Evolutionary conservation across 1,140 invertebrate genomes (phyloP), one percentile per base, ranked within the genome.

Genomic region (Heliconius hewitsoni): DNA sequence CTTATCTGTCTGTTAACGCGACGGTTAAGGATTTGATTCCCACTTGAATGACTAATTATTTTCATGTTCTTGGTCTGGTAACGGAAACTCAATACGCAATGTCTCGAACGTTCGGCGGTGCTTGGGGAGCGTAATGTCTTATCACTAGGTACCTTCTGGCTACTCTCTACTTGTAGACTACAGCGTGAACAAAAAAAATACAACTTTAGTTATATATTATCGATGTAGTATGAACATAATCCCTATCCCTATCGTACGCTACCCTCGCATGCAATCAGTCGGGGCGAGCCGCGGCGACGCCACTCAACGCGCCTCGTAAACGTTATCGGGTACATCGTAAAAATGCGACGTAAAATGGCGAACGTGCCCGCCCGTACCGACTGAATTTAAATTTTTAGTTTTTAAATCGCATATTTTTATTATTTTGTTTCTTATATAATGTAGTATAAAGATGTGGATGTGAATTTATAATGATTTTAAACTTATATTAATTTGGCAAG

Each of bases 251-350:
- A 87, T 16, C 52, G 70, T 79, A 73, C 81, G 85, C 82, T 86
- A 84, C 89, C 84, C 87, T 88, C 84, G 88, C 89, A 87, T 87
- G 91, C 89, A 89, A 93, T 92, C 90, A 91, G 88, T 85, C 90
- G 87, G 85, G 83, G 86, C 88, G 89, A 91, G 91, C 86, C 90
- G 86, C 85, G 86, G 90, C 91, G 91, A 86, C 91, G 91, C 91
- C 90, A 93, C 90, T 92, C 91, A 90, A 83, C 90, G 89, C 89
- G 85, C 79, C 91, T 90, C 91, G 91, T 92, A 92, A 93, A 92
- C 91, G 90, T 92, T 93, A 93, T 93, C 91, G 91, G 90, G 84
- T 86, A 87, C 89, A 86, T 93, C 91, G 91, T 93, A 93, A 93
- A 93, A 92, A 92, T 81, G 87, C 88, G 88, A 89, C 87, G 88